A percentile compares a stretch with the other conserved stretches of the same genome.
Conservation (phyloP, 1,140 invertebrate species). For the Ceratitis capitata region DNA sequence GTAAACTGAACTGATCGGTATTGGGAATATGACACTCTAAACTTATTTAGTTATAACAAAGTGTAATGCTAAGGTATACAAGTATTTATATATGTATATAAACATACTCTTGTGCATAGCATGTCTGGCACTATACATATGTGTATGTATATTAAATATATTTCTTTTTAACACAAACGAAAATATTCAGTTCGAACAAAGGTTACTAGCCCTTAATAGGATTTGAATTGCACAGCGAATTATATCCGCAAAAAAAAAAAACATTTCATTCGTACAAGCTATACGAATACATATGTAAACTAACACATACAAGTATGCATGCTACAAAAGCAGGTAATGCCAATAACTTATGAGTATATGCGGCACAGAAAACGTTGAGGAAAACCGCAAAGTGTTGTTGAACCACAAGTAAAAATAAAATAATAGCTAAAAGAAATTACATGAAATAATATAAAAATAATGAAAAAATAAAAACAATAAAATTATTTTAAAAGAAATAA, state of each 20-base stretch:
- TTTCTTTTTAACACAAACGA: too few relatives aligned
- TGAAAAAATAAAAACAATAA: neutral
- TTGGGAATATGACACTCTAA: neutral
- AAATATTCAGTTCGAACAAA: neutral
- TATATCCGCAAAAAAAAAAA: neutral
- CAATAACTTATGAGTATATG: neutral
- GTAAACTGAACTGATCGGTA: too few relatives aligned
- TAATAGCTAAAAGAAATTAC: too few relatives aligned
- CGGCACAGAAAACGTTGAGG: neutral
- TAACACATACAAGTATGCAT: too few relatives aligned
- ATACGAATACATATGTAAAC: too few relatives aligned
- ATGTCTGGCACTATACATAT: too few relatives aligned
- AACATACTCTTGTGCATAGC: too few relatives aligned
- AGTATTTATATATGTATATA: neutral
- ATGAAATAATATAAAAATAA: neutral
- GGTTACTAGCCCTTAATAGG: conserved; percentile 3
- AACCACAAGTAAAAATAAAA: neutral
- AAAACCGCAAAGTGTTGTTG: neutral
- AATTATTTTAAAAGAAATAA: too few relatives aligned
- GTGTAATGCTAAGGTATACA: neutral
- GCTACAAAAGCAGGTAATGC: neutral
- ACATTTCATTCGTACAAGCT: too few relatives aligned
- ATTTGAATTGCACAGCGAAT: neutral
- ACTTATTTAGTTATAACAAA: neutral
- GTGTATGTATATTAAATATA: neutral